Evolutionary conservation across 1,140 invertebrate species (phyloP), one percentile per base, ranked within the genome.

Genomic region (Pseudomyrmex flavicornis): DNA sequence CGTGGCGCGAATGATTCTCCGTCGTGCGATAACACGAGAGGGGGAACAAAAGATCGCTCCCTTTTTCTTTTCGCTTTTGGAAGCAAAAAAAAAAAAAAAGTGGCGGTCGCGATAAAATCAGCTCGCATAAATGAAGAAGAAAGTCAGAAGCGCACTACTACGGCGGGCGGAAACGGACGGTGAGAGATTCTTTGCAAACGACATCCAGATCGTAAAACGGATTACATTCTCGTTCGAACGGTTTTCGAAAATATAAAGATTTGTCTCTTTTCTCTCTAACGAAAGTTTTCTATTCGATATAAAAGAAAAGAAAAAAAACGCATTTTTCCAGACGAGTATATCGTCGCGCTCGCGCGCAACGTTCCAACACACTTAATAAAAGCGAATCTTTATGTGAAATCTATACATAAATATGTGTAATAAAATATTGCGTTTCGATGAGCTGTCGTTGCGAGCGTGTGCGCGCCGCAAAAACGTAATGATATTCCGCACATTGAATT

Each of bases 371-470:
- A 35, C 35, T 35, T 35, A 35, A 35, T 35, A 35, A 35, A 35
- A 35, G 35, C 35, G 35, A 35, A 35, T 35, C 35, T 35, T 35
- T 35, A 35, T 35, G 35, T 7, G 5, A 35, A 35, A 35, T 35
- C 35, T 35, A 35, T 35, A 35, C 35, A 35, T 35, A 48, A 22
- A 1, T 70, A 8, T 70, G 3, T 0, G 54, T 61, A 80, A 72
- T 80, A 80, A 80, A 80, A 80, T 54, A 68, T 35, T 48, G 54
- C 56, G 66, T 20, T 80, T 72, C 76, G 59, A 59, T 80, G 66
- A 80, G 22, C 54, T 72, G 76, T 70, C 54, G 59, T 22, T 48
- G 17, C 54, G n/a, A 20, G 66, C 15, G 17, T 12, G 12, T 50
- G 15, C 72, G 56, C 54, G 35, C 35, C 35, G 35, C 35, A 35